These are phyloP conservation scores for Tympanoctomys barrerae DNA, from an alignment of 2,797 vertebrate genomes.

Conservation along the genomic window DNA sequence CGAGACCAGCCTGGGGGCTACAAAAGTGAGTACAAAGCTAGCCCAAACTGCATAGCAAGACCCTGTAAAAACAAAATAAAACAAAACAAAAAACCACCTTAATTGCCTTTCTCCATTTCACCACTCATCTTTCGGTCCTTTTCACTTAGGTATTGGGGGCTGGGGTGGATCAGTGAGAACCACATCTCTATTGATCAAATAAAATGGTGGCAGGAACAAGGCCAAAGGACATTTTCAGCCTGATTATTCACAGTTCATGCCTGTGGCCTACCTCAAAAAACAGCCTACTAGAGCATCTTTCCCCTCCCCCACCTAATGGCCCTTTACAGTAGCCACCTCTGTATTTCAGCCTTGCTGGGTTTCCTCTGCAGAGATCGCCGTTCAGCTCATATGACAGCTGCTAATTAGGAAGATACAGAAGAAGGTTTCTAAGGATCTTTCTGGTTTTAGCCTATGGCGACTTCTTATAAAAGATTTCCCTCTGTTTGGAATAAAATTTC, in stretches of 20 bases:
- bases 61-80: no score
- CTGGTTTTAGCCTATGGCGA: background rate
- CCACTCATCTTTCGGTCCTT: background rate
- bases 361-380: background rate
- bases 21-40: no score
- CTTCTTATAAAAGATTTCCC: constrained; percentile 34
- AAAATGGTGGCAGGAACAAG: background rate
- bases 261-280: background rate
- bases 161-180: background rate
- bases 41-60: no score
- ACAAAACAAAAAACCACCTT: no score
- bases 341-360: background rate
- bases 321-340: background rate
- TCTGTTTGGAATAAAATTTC: constrained; percentile 40
- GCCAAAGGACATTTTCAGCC: background rate
- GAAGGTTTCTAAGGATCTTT: constrained; percentile 27
- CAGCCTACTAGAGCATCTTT: background rate
- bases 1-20: no score
- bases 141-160: background rate
- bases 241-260: background rate
- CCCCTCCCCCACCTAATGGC: background rate
- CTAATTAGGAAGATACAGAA: background rate
- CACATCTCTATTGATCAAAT: background rate
- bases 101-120: background rate
- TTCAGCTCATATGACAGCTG: background rate